These are phyloP conservation scores for Poliocrania exsul DNA, from an alignment of 2,797 vertebrate species.

Conservation along the genomic window DNA sequence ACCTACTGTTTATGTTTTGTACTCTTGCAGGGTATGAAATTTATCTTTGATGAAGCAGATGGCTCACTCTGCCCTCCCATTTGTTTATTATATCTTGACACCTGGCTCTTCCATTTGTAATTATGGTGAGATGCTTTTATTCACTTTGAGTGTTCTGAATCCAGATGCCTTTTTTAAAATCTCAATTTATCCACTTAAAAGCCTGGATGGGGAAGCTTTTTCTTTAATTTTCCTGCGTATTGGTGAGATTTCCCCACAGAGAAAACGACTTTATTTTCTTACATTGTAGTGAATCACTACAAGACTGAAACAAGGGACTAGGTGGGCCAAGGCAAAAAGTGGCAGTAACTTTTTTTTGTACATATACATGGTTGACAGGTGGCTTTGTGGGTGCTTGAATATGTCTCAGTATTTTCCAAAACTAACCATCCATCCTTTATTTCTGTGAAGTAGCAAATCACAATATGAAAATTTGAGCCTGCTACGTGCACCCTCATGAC, in stretches of 20 bases:
- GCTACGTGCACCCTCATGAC: not conserved
- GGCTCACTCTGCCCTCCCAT: slow-evolving; percentile 9
- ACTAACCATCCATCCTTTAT: not conserved
- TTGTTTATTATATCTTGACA: slow-evolving; percentile 43
- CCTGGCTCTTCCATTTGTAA: slow-evolving; percentile 22
- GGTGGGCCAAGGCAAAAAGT: not conserved
- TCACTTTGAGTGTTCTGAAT: not conserved
- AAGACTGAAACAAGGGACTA: not conserved
- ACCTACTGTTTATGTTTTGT: not conserved
- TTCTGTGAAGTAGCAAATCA: not conserved
- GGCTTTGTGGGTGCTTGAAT: not conserved
- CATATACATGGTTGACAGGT: not conserved
- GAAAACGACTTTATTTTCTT: not conserved
- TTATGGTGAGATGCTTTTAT: slow-evolving; percentile 15
- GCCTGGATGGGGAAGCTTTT: not conserved
- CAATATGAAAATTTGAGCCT: not conserved
- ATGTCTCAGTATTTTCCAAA: not conserved
- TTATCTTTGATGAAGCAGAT: slow-evolving; percentile 53
- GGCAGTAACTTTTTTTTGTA: not conserved
- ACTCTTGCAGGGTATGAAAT: not conserved
- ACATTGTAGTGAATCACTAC: not conserved
- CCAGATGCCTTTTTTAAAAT: not conserved
- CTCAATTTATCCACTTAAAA: not conserved
- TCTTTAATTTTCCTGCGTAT: not conserved
- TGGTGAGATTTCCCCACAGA: not conserved